These are phyloP conservation scores for Yasuhikotakia modesta DNA, from an alignment of 2,797 vertebrate genomes.

Conservation along the genomic window DNA sequence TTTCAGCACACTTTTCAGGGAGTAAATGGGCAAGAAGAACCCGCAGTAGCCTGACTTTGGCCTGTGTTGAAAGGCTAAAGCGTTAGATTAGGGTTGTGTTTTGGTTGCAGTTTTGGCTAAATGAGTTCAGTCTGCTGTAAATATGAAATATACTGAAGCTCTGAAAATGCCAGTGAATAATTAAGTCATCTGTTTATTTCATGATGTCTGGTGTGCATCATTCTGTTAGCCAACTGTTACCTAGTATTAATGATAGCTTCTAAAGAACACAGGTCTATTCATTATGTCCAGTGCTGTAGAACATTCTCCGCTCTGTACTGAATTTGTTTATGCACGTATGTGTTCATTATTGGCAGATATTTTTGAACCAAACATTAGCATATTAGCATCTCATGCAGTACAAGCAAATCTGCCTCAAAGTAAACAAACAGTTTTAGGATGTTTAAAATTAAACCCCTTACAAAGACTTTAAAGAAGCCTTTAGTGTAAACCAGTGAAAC, in stretches of 20 bases:
- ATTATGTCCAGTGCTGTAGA: slow-evolving; percentile 41
- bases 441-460: slow-evolving; percentile 39
- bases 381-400: slow-evolving; percentile 36
- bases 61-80: slow-evolving; percentile 59
- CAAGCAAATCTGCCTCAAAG: slow-evolving; percentile 27
- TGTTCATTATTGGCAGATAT: slow-evolving; percentile 25
- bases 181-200: slow-evolving; percentile 27
- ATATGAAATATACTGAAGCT: slow-evolving; percentile 18
- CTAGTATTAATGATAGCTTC: slow-evolving; percentile 46
- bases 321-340: slow-evolving; percentile 33
- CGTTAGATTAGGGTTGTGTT: slow-evolving; percentile 61
- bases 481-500: slow-evolving; percentile 24
- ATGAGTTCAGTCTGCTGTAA: slow-evolving; percentile 1
- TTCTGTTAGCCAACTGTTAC: slow-evolving; percentile 21
- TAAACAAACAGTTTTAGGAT: slow-evolving; percentile 34
- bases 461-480: background rate
- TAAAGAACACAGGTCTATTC: slow-evolving; percentile 47
- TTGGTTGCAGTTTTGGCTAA: background rate
- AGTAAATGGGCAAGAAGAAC: slow-evolving; percentile 71
- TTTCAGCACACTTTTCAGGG: slow-evolving; percentile 62
- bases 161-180: slow-evolving; percentile 29
- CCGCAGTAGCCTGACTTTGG: slow-evolving; percentile 75
- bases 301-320: slow-evolving; percentile 46
- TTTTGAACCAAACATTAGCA: slow-evolving; percentile 31
- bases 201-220: slow-evolving; percentile 25